Base-by-base conservation (phyloP, 2,113 vertebrate genomes). In the Ceyx margarethae region DNA sequence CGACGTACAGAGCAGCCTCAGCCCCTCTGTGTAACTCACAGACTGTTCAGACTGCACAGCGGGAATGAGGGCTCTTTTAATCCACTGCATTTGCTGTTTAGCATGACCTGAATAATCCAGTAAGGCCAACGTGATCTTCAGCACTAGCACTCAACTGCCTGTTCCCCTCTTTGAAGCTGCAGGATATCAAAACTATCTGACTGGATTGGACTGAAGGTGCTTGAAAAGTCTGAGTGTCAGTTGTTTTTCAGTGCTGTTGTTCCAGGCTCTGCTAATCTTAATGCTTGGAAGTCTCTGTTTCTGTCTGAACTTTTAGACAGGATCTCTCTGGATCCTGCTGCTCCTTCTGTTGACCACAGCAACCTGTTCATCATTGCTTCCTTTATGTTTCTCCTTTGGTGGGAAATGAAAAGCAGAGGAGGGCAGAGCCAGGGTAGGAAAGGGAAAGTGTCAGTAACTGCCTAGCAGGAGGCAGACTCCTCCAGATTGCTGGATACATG, bases 81-180 rank as follows among this genome's bases (percentile, higher is more conserved):
- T 95, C 94, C 91, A 91, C 88, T 91, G 94, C 93, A 93, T 95
- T 95, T 94, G 95, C 91, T 95, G 91, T 94, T 96, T 96, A 95
- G 92, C 96, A 95, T 95, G 93, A 93, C 94, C 95, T 93, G 94
- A 97, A 96, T 95, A 96, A 95, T 95, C 92, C 7, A 1, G 69
- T 68, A 79, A 91, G 77, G 84, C 85, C 94, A 95, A 94, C 91
- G 76, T 94, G 95, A 95, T 93, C 95, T 95, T 93, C 95, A 95
- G 87, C 93, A 88, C 78, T 66, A 60, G 80, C 78, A 64, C 90
- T 96, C 95, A 90, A 73, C 96, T 92, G 87, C 71, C 93, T 96
- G 88, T 91, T 95, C 83, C 92, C 85, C 90, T 67, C 94, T 88
- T 85, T 81, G 83, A 85, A 94, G 91, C 96, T 89, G 95, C 91